Conservation (phyloP, 2,888 invertebrate genomes). For the Osedax fenrisi region DNA sequence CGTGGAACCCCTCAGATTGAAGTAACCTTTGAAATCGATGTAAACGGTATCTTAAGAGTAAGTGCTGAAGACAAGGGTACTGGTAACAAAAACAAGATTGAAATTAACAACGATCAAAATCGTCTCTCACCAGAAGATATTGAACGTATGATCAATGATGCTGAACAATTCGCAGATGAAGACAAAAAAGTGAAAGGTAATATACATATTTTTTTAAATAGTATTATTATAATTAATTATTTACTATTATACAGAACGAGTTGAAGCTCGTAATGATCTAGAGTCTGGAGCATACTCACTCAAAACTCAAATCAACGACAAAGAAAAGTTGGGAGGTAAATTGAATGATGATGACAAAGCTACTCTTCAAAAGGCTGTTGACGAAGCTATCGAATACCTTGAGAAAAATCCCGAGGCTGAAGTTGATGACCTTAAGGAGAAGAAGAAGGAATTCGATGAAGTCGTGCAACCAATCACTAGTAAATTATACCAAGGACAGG, state of each 20-base stretch:
- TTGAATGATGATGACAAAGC: slow-evolving; percentile 74
- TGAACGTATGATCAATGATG: slow-evolving; percentile 95
- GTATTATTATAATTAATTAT: background rate
- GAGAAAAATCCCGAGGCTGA: slow-evolving; percentile 87
- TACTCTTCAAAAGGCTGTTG: slow-evolving; percentile 84
- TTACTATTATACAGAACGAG: slow-evolving; percentile 56
- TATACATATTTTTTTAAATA: background rate
- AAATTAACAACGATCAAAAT: slow-evolving; percentile 96
- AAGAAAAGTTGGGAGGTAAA: slow-evolving; percentile 89
- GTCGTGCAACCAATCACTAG: slow-evolving; percentile 85
- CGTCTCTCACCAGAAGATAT: slow-evolving; percentile 92
- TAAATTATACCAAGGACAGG: slow-evolving; percentile 68
- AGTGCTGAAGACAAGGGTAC: slow-evolving; percentile 98
- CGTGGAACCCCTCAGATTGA: slow-evolving; percentile 53
- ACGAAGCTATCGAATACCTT: slow-evolving; percentile 92
- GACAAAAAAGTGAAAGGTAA: slow-evolving; percentile 65
- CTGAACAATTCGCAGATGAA: slow-evolving; percentile 95
- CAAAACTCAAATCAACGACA: slow-evolving; percentile 88
- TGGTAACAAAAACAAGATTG: slow-evolving; percentile 93
- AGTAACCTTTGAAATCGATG: slow-evolving; percentile 54
- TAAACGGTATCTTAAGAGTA: slow-evolving; percentile 54
- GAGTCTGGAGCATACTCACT: slow-evolving; percentile 86
- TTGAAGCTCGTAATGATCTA: slow-evolving; percentile 88
- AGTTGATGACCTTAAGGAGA: slow-evolving; percentile 77
- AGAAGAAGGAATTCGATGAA: slow-evolving; percentile 83